Conservation (phyloP, 2,113 vertebrate species). For the Apaloderma vittatum region DNA sequence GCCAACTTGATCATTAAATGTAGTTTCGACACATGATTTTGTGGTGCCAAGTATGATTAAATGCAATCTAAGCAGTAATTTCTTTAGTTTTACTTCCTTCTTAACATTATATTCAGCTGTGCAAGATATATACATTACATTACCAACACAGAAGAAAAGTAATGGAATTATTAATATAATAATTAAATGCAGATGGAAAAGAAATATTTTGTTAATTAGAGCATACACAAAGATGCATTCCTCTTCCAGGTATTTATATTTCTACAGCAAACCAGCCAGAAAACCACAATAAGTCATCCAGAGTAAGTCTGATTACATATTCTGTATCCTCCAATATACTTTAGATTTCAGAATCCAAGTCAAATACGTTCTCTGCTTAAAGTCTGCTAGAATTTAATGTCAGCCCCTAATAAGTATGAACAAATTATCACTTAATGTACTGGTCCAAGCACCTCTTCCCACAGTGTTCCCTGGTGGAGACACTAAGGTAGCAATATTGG, state of each 20-base stretch:
- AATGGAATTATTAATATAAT: neutral
- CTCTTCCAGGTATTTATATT: neutral
- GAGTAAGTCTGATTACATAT: neutral
- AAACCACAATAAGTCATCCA: neutral
- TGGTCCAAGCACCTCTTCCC: neutral
- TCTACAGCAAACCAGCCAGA: neutral
- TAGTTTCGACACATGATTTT: slow-evolving; percentile 4
- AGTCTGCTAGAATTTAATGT: neutral
- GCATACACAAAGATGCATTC: neutral
- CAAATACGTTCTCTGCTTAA: neutral
- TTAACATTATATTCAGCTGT: neutral
- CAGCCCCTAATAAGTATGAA: neutral
- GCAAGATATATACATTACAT: neutral
- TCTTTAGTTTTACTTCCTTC: slow-evolving; percentile 6
- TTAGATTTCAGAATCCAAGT: neutral
- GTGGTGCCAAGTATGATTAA: slow-evolving; percentile 39
- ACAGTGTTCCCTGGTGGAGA: neutral
- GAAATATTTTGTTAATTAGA: neutral
- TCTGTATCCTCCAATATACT: neutral
- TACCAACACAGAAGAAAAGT: neutral
- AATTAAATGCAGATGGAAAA: neutral
- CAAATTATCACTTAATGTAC: neutral
- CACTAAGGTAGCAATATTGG: neutral
- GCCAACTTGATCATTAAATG: neutral
- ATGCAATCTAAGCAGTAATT: slow-evolving; percentile 18